Evolutionary conservation across 1,140 invertebrate species (phyloP).

Genomic region (Gerris buenoi): DNA sequence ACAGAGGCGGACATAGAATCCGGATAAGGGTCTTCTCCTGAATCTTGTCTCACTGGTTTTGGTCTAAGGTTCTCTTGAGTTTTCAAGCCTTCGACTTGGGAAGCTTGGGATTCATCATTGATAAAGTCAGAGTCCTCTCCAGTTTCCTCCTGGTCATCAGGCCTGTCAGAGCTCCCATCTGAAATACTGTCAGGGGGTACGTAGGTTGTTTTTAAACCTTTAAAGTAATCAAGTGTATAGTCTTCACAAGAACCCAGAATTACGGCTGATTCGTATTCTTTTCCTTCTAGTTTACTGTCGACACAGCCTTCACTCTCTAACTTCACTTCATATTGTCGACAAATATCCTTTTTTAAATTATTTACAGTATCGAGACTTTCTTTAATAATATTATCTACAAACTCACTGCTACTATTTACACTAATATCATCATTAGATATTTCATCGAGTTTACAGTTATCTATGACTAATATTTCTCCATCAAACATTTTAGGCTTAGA

Average conservation of each 20-base stretch:
- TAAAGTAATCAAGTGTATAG: constrained; percentile 36
- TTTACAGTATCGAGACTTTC: no score
- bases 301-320: no score
- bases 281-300: background rate
- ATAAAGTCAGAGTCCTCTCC: background rate
- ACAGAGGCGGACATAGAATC: background rate
- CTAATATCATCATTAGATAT: no score
- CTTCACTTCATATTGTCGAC: no score
- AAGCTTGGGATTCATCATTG: background rate
- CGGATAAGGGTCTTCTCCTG: background rate
- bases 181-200: background rate
- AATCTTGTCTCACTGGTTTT: background rate
- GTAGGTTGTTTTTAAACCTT: constrained; percentile 33
- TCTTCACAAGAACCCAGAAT: constrained; percentile 39
- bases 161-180: background rate
- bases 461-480: no score
- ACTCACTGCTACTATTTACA: no score
- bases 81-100: background rate
- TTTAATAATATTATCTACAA: no score
- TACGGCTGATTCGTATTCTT: constrained; percentile 30
- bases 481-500: no score
- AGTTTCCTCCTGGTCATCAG: background rate
- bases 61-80: background rate
- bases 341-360: no score
- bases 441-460: no score